Evolutionary conservation across 2,888 invertebrate genomes (phyloP).

Genomic region (Clitarchus hookeri): DNA sequence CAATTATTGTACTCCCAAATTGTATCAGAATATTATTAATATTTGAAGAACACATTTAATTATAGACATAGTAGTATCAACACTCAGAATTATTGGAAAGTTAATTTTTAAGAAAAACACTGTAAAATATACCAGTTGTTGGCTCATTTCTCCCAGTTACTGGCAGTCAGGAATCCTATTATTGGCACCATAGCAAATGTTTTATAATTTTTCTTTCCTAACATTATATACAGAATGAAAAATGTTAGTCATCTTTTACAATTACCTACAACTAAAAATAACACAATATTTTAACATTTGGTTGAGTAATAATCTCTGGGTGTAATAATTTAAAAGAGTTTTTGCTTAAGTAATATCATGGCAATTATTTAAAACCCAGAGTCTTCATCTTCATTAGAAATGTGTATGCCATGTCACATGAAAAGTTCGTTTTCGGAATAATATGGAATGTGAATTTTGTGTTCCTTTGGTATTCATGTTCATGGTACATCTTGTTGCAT

Average conservation of each 20-base stretch:
- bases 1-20: background rate
- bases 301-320: no score
- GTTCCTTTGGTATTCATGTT: slow-evolving; percentile 17
- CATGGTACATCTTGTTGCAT: background rate
- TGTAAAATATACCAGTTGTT: background rate
- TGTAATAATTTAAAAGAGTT: background rate
- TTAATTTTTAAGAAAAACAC: background rate
- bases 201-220: background rate
- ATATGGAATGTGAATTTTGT: slow-evolving; percentile 21
- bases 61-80: no score
- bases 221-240: background rate
- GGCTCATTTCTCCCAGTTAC: no score
- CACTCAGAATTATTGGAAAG: no score
- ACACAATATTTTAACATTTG: background rate
- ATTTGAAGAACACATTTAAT: background rate
- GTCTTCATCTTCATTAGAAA: slow-evolving; percentile 4
- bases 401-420: background rate
- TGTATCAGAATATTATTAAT: background rate
- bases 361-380: background rate
- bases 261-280: background rate
- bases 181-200: no score
- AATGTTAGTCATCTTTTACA: background rate
- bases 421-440: slow-evolving; percentile 18
- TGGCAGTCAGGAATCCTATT: no score
- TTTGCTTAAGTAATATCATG: background rate